Evolutionary conservation across 2,113 vertebrate species (phyloP).

Genomic region (Salvelinus alpinus): DNA sequence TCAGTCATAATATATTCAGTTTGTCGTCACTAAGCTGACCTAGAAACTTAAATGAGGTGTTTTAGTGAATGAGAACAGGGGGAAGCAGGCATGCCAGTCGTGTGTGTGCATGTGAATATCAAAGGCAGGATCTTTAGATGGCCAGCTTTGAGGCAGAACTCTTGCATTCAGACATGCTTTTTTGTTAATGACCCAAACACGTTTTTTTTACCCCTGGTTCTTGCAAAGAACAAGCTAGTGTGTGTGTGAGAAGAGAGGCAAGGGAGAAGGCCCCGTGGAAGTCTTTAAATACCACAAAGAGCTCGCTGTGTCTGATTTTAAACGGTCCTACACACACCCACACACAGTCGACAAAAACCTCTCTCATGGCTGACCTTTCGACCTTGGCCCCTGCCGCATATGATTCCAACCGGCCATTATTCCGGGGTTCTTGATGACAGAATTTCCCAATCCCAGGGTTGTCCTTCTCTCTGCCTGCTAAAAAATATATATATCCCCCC

Average conservation of each 20-base stretch:
- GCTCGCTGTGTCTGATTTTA: conserved; percentile 35
- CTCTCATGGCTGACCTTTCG: too few species aligned
- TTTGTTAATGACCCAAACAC: neutral
- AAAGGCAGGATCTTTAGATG: neutral
- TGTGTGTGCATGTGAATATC: conserved; percentile 9
- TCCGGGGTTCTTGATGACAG: neutral
- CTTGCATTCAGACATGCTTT: neutral
- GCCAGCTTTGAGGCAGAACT: too few species aligned
- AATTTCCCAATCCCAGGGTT: too few species aligned
- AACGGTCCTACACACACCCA: neutral
- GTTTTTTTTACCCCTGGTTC: neutral
- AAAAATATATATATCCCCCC: too few species aligned
- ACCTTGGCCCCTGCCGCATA: conserved; percentile 8
- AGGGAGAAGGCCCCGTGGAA: conserved; percentile 28
- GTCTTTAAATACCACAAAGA: conserved; percentile 45
- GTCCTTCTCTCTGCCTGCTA: neutral
- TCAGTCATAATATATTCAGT: neutral
- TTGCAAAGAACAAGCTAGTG: neutral
- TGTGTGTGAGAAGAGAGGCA: neutral
- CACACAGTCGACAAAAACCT: neutral
- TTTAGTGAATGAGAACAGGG: conserved; percentile 9
- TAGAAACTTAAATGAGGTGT: conserved; percentile 31
- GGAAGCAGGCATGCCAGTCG: neutral
- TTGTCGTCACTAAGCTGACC: conserved; percentile 24
- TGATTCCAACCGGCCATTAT: neutral